These are phyloP conservation scores for Drosophila atripex DNA, from an alignment of 2,888 invertebrate genomes.

Conservation along the genomic window DNA sequence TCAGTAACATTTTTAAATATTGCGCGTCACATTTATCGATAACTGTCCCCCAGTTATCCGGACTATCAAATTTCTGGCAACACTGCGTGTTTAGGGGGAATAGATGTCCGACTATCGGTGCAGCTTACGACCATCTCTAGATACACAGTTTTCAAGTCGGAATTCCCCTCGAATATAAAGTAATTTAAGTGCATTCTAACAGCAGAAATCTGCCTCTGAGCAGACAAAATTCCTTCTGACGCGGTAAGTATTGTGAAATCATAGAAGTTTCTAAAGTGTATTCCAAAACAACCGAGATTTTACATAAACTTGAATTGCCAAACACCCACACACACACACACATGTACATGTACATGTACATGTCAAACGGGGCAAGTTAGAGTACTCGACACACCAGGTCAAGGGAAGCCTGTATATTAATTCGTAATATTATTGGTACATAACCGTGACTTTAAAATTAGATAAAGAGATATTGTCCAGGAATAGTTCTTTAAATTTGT, in stretches of 20 bases:
- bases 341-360: background rate
- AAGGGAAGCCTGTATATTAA: background rate
- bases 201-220: slow-evolving; percentile 14
- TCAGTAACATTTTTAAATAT: too few species aligned
- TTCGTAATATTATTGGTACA: background rate
- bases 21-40: too few species aligned
- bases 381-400: background rate
- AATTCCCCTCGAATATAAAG: slow-evolving; percentile 1
- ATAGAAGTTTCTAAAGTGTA: background rate
- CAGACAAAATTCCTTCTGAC: slow-evolving; percentile 8
- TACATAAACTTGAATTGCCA: background rate
- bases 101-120: too few species aligned
- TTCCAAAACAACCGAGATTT: background rate
- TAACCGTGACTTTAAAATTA: background rate
- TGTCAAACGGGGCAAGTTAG: background rate
- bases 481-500: background rate
- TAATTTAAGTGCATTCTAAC: slow-evolving; percentile 7
- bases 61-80: too few species aligned
- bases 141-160: slow-evolving; percentile 22
- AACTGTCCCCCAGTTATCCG: too few species aligned
- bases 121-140: background rate
- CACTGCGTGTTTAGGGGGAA: too few species aligned
- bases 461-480: background rate
- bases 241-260: background rate
- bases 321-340: slow-evolving; percentile 12